Conservation (phyloP, 2,797 vertebrate species). For the Carduelis carduelis region DNA sequence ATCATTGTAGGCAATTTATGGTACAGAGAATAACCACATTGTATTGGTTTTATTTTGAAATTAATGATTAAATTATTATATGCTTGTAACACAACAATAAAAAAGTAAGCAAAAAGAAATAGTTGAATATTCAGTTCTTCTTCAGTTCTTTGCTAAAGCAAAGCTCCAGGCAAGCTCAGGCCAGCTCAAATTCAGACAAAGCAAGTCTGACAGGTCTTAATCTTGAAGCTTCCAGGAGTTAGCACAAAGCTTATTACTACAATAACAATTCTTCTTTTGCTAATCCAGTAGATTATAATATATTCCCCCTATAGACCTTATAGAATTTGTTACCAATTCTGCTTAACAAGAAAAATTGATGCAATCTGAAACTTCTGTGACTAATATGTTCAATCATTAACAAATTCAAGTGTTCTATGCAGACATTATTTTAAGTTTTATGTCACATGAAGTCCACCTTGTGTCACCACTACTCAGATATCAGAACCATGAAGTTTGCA, state of each 20-base stretch:
- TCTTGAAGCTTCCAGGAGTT: background rate
- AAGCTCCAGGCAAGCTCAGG: background rate
- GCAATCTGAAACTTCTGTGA: background rate
- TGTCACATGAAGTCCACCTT: background rate
- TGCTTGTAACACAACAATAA: background rate
- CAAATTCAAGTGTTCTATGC: background rate
- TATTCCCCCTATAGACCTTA: background rate
- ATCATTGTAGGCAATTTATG: background rate
- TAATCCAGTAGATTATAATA: background rate
- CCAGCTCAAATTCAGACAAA: background rate
- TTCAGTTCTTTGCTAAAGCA: background rate
- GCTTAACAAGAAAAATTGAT: background rate
- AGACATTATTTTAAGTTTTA: background rate
- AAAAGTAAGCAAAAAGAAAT: background rate
- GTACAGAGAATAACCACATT: background rate
- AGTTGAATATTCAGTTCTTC: background rate
- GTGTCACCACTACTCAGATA: background rate
- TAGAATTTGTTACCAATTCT: background rate
- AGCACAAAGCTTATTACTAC: background rate
- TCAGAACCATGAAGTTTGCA: background rate
- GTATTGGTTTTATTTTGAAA: background rate
- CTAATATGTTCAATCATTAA: background rate
- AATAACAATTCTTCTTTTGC: background rate
- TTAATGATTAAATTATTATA: background rate
- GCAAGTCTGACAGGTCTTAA: background rate